Evolutionary conservation across 2,888 invertebrate genomes (phyloP).

Genomic region (Hydroisotoma schaefferi): DNA sequence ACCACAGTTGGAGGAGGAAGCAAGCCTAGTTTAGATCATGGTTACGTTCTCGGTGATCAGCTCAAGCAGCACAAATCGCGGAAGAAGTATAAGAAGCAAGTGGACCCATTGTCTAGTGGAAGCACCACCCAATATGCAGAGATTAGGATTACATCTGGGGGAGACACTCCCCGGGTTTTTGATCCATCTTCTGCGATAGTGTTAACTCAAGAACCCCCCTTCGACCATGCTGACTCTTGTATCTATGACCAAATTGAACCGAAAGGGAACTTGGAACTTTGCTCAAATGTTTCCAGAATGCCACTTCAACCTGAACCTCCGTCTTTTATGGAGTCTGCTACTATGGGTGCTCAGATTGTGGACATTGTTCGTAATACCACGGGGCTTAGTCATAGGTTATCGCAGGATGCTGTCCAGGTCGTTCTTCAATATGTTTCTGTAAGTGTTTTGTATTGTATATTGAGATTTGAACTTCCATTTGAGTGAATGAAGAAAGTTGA

Average conservation of each 20-base stretch:
- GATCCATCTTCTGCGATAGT: too few relatives aligned
- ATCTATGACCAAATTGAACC: too few relatives aligned
- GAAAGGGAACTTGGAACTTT: too few relatives aligned
- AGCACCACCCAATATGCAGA: background rate
- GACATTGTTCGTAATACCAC: constrained; percentile 70
- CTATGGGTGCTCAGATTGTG: constrained; percentile 46
- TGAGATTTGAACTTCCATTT: background rate
- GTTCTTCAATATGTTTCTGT: constrained; percentile 58
- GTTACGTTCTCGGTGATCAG: background rate
- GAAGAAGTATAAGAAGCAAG: constrained; percentile 26
- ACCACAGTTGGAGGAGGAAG: constrained; percentile 14
- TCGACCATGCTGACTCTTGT: too few relatives aligned
- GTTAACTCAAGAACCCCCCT: too few relatives aligned
- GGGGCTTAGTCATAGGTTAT: constrained; percentile 79
- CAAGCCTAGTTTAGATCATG: constrained; percentile 10
- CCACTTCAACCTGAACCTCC: too few relatives aligned
- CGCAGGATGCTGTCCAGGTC: constrained; percentile 76
- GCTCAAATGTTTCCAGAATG: too few relatives aligned
- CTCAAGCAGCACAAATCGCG: constrained; percentile 22
- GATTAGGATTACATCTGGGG: too few relatives aligned
- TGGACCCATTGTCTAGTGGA: background rate
- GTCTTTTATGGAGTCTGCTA: background rate
- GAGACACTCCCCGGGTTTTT: too few relatives aligned
- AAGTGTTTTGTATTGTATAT: too few relatives aligned
- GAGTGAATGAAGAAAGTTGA: background rate